Evolutionary conservation across 2,888 invertebrate genomes (phyloP), one percentile per base, ranked within the genome.

Genomic region (Stenoptilia bipunctidactyla): DNA sequence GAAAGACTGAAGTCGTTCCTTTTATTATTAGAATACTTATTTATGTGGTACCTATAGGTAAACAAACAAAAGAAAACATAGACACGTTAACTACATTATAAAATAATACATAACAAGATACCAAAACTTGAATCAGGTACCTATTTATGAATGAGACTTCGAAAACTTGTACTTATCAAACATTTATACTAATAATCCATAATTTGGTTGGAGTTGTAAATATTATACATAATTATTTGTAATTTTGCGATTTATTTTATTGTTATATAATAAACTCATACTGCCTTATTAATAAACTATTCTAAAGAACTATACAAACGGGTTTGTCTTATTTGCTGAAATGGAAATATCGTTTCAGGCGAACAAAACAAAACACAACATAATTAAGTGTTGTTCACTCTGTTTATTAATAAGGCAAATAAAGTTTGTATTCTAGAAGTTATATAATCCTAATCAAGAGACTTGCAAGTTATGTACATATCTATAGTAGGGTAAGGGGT

Each of bases 401-500:
- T n/a, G n/a, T n/a, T n/a, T n/a, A n/a, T n/a, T n/a, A n/a, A n/a
- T n/a, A n/a, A n/a, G n/a, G n/a, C n/a, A n/a, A n/a, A n/a, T n/a
- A 79, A 72, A 76, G 66, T 76, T 80, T 79, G 71, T 62, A 66
- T n/a, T 70, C 62, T 65, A 67, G 53, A 58, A 70, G 65, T n/a
- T 66, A 60, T 70, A 65, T 68, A 67, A 66, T 69, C 70, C 68
- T 68, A 62, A 72, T 69, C 56, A 75, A 66, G 76, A 76, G 79
- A 82, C 80, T 79, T 75, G 67, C 69, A 73, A 71, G 68, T 69
- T 74, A 60, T 82, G 83, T 82, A 82, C 76, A 83, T 83, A 82
- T 80, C 76, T 80, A 61, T 61, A 5, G 3, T 82, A 82, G 82
- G 64, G 45, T 82, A 79, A 79, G 77, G 55, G 53, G 55, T 66